A percentile compares a stretch with the other conserved stretches of the same genome.
Conservation (phyloP, 1,140 invertebrate species). For the Megalonaias nervosa region DNA sequence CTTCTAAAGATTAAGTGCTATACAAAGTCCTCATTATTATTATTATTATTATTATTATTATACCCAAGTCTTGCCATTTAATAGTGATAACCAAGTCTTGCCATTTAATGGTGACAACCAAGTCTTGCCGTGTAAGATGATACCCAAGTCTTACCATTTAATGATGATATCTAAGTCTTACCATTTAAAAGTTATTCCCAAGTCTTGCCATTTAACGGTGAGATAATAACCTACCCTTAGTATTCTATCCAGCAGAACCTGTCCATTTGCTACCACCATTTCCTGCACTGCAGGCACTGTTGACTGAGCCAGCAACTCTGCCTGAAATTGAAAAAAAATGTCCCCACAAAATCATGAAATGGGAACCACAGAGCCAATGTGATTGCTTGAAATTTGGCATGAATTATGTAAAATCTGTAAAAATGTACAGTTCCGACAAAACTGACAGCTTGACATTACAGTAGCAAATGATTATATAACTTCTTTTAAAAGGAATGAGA, state of each 20-base stretch:
- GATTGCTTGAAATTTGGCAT: neutral
- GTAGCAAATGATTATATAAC: neutral
- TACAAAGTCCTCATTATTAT: too few relatives aligned
- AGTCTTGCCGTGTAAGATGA: too few relatives aligned
- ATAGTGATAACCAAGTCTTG: too few relatives aligned
- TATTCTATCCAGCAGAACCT: slow-evolving; percentile 73
- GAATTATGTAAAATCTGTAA: neutral
- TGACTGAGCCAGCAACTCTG: slow-evolving; percentile 73
- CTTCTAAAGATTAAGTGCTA: too few relatives aligned
- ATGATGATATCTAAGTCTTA: too few relatives aligned
- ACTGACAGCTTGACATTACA: neutral
- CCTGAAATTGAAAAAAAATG: slow-evolving; percentile 44
- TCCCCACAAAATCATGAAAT: neutral
- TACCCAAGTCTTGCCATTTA: too few relatives aligned
- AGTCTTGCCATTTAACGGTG: too few relatives aligned
- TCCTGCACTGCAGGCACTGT: slow-evolving; percentile 71
- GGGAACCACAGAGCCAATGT: neutral
- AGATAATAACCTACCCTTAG: slow-evolving; percentile 62
- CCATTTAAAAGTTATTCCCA: too few relatives aligned
- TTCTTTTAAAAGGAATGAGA: neutral
- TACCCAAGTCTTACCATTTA: too few relatives aligned
- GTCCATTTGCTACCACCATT: slow-evolving; percentile 74
- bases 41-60: too few relatives aligned
- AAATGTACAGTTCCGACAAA: neutral
- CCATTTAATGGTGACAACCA: too few relatives aligned